Conservation (phyloP, 2,888 invertebrate species). For the Chrysopilus asiliformis region DNA sequence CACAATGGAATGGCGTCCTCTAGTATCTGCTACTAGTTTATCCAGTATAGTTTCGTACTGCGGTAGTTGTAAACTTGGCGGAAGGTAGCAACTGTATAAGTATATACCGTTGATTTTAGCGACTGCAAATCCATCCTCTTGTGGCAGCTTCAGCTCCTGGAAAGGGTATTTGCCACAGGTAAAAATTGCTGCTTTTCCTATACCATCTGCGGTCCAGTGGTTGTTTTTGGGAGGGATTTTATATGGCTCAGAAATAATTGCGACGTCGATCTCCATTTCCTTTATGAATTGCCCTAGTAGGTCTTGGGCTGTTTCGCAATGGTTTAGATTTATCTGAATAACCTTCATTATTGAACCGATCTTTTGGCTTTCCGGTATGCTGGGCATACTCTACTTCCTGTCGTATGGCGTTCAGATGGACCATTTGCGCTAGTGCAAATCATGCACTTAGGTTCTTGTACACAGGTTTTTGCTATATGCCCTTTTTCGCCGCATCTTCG, state of each 20-base stretch:
- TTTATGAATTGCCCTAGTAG: background rate
- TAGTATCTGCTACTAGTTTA: no score
- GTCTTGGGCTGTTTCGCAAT: constrained; percentile 2
- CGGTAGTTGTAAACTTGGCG: no score
- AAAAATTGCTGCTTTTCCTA: constrained; percentile 1
- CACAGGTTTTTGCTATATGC: no score
- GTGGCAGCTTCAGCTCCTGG: background rate
- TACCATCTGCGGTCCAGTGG: constrained; percentile 1
- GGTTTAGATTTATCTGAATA: constrained; percentile 2
- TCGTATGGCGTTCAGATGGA: background rate
- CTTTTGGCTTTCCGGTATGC: background rate
- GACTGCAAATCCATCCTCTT: constrained; percentile 3
- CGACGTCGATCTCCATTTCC: constrained; percentile 1
- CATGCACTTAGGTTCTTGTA: background rate
- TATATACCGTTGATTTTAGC: no score
- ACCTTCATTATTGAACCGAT: background rate
- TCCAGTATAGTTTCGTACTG: no score
- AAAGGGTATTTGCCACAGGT: constrained; percentile 1
- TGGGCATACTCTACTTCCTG: no score
- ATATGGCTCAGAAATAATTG: constrained; percentile 1
- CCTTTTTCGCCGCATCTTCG: background rate
- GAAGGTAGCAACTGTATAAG: no score
- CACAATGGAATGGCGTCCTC: no score
- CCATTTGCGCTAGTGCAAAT: constrained; percentile 1
- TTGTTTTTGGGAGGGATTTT: background rate